phyloP scores from a whole-genome alignment of 2,888 invertebrate species.

The Idaea aversata region DNA sequence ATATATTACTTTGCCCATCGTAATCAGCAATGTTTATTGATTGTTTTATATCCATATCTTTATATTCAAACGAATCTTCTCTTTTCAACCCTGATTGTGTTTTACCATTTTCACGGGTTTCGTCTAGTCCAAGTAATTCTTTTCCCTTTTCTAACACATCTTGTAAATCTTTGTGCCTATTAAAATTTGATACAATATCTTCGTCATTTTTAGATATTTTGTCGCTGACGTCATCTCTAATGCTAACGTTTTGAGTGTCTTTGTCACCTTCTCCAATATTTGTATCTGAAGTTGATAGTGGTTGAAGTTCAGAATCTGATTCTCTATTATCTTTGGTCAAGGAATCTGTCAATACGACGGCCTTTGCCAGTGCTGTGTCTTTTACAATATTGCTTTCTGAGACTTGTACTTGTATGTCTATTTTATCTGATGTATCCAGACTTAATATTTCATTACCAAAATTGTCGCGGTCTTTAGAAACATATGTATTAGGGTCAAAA shows the following conservation, averaged over 20 bases:
- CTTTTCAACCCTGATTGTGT: neutral
- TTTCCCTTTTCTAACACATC: constrained; percentile 19
- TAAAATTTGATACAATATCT: neutral
- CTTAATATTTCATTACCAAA: too few species aligned
- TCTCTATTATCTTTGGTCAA: neutral
- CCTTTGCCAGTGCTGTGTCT: too few species aligned
- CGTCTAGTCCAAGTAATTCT: constrained; percentile 9
- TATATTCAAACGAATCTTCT: neutral
- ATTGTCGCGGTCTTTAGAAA: too few species aligned
- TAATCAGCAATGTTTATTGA: neutral
- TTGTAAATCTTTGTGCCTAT: constrained; percentile 12
- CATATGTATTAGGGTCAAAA: too few species aligned
- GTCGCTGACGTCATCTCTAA: neutral
- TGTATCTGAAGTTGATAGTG: neutral
- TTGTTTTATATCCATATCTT: neutral
- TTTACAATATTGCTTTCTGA: too few species aligned
- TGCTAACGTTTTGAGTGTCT: neutral
- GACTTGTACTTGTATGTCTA: too few species aligned
- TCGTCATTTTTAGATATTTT: neutral
- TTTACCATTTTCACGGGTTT: neutral
- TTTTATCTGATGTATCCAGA: too few species aligned
- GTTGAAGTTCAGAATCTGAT: neutral
- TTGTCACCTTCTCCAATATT: neutral
- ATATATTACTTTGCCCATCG: neutral
- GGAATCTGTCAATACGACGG: too few species aligned